phyloP scores from a whole-genome alignment of 2,797 vertebrate species.

The Tapera naevia region DNA sequence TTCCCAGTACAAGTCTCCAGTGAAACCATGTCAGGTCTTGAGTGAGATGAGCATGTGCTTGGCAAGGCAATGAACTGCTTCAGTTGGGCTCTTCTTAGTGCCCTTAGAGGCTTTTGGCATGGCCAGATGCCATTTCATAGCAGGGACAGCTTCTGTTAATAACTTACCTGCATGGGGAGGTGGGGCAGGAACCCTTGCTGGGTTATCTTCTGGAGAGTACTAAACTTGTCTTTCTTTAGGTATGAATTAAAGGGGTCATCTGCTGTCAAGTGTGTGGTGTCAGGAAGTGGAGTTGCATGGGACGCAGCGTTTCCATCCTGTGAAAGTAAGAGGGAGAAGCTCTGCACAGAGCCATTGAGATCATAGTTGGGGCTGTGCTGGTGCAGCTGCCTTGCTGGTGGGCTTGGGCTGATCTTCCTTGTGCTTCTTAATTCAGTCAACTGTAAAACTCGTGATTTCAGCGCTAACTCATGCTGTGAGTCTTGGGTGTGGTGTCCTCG shows the following conservation, averaged over 20 bases:
- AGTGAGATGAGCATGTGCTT: neutral
- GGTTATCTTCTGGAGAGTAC: neutral
- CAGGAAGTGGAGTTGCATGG: neutral
- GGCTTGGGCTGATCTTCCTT: neutral
- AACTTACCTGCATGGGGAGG: neutral
- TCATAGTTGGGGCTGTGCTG: neutral
- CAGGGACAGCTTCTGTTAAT: neutral
- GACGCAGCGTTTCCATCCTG: neutral
- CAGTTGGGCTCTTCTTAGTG: rapidly evolving
- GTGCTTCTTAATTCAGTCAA: neutral
- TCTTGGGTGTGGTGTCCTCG: neutral
- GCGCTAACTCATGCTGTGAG: neutral
- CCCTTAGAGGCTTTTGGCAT: neutral
- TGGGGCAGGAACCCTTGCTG: neutral
- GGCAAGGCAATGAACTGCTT: neutral
- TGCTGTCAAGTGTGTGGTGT: neutral
- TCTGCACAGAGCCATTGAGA: neutral
- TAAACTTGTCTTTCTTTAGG: neutral
- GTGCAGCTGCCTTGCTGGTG: neutral
- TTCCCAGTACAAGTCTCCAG: neutral
- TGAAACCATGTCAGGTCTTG: too few species aligned
- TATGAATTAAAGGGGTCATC: neutral
- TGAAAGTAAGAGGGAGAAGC: neutral
- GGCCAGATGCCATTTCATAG: neutral
- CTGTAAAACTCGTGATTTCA: neutral